Conservation (phyloP, 2,888 invertebrate species). For the Steinernema carpocapsae region DNA sequence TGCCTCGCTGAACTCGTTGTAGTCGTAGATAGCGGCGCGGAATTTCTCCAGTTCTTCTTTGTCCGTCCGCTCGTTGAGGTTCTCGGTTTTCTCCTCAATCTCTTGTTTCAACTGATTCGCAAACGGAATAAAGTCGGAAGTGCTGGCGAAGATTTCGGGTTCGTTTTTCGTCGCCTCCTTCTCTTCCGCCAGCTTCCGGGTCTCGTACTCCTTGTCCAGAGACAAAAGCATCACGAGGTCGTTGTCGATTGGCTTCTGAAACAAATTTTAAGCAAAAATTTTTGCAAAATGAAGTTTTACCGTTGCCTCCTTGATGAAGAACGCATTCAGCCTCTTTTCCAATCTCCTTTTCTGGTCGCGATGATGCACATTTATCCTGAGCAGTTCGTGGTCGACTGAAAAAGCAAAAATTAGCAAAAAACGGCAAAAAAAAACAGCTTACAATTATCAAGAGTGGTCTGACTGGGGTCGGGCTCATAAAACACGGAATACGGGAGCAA, state of each 20-base stretch:
- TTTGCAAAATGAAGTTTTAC: background rate
- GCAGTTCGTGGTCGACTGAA: slow-evolving; percentile 26
- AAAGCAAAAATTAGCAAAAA: background rate
- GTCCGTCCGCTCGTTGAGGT: background rate
- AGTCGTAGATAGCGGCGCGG: background rate
- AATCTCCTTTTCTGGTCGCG: background rate
- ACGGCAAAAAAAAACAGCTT: background rate
- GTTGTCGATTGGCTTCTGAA: slow-evolving; percentile 2
- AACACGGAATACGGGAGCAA: background rate
- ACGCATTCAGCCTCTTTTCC: background rate
- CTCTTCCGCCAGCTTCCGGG: slow-evolving; percentile 18
- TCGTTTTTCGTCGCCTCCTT: background rate
- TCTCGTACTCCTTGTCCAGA: slow-evolving; percentile 21
- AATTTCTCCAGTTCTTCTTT: slow-evolving; percentile 16
- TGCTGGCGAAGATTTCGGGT: slow-evolving; percentile 4
- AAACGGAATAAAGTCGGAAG: background rate
- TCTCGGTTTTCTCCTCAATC: background rate
- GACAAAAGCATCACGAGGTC: background rate
- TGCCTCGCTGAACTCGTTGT: slow-evolving; percentile 15
- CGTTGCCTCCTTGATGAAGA: slow-evolving; percentile 5
- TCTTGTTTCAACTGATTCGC: background rate
- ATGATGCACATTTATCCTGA: background rate
- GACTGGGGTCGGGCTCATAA: background rate
- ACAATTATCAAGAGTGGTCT: background rate
- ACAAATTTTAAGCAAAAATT: background rate